Conservation (phyloP, 2,113 vertebrate species). For the Colinus virginianus region DNA sequence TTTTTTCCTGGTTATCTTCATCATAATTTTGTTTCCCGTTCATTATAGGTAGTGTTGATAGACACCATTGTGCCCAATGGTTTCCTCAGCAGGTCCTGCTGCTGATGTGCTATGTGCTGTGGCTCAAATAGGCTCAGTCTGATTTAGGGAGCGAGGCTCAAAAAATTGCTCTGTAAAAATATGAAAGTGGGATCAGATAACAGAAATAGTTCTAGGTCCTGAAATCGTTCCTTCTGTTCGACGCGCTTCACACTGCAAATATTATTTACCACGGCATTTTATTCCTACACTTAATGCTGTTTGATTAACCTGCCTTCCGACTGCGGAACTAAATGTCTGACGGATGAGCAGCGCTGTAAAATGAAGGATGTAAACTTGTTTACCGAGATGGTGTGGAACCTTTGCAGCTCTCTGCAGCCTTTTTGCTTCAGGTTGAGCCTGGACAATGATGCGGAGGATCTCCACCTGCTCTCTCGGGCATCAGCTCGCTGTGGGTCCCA, state of each 20-base stretch:
- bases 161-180: not conserved
- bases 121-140: not conserved
- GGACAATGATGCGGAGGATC: rapidly evolving
- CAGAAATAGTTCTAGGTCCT: not conserved
- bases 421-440: not conserved
- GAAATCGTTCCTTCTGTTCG: not conserved
- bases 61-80: rapidly evolving
- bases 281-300: not conserved
- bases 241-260: not conserved
- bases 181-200: not conserved
- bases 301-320: not conserved
- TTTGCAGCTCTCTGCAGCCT: not conserved
- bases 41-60: not conserved
- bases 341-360: not conserved
- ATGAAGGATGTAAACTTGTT: slow-evolving; percentile 21
- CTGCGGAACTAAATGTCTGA: not conserved
- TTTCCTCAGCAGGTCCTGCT: not conserved
- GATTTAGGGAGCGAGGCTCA: not conserved
- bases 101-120: rapidly evolving
- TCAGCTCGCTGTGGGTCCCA: not conserved
- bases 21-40: not conserved
- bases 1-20: not conserved
- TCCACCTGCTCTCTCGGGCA: rapidly evolving
- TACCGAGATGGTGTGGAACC: not conserved
- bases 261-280: not conserved